phyloP scores from a whole-genome alignment of 2,888 invertebrate species.

The Ptilodon capucinus region DNA sequence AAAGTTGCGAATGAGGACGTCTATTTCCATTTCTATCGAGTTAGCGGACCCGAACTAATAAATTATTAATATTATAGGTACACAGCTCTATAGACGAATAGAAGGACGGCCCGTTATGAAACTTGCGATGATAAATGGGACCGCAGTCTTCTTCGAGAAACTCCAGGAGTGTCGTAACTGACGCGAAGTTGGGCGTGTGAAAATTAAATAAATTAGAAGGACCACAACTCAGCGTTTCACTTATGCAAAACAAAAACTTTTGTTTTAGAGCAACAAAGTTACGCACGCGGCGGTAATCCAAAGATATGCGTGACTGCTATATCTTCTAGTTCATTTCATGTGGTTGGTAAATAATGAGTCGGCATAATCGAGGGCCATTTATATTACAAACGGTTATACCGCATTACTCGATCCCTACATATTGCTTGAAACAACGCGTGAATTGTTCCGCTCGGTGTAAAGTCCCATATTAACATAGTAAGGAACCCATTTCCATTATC shows the following conservation, averaged over 20 bases:
- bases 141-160: conserved; percentile 41
- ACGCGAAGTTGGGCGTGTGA: conserved; percentile 20
- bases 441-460: conserved; percentile 62
- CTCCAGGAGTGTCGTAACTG: conserved; percentile 30
- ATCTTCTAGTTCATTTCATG: neutral
- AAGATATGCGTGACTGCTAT: no score
- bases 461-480: conserved; percentile 77
- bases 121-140: conserved; percentile 54
- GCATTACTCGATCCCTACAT: conserved; percentile 46
- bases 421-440: conserved; percentile 62
- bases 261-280: neutral
- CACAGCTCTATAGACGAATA: conserved; percentile 16
- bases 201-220: conserved; percentile 22
- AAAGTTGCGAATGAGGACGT: conserved; percentile 68
- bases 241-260: conserved; percentile 6
- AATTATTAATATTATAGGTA: conserved; percentile 50
- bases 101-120: conserved; percentile 49
- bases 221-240: conserved; percentile 12
- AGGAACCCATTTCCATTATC: conserved; percentile 79
- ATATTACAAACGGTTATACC: conserved; percentile 45
- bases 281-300: no score
- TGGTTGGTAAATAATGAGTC: conserved; percentile 27
- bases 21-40: conserved; percentile 75
- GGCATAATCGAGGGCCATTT: conserved; percentile 39
- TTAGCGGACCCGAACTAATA: conserved; percentile 58